These are phyloP conservation scores for Spisula subtruncata DNA, from an alignment of 2,888 invertebrate genomes.

Conservation along the genomic window DNA sequence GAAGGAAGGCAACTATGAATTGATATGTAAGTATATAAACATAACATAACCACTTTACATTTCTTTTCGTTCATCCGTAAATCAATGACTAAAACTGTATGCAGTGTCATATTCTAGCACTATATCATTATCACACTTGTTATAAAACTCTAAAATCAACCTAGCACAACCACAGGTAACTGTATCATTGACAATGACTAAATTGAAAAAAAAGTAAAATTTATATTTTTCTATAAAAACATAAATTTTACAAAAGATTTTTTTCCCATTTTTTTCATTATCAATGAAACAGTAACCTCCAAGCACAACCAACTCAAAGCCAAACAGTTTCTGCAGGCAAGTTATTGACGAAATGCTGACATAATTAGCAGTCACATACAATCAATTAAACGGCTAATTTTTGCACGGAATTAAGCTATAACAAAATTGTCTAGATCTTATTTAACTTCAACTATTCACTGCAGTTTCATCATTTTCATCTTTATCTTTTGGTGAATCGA, in stretches of 20 bases:
- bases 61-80: too few relatives aligned
- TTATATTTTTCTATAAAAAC: too few relatives aligned
- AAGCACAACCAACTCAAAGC: not conserved
- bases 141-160: not conserved
- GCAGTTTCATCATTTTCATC: slow-evolving; percentile 60
- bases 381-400: not conserved
- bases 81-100: too few relatives aligned
- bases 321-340: not conserved
- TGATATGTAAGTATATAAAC: too few relatives aligned
- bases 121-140: not conserved
- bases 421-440: not conserved
- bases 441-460: not conserved
- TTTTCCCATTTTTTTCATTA: too few relatives aligned
- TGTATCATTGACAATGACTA: too few relatives aligned
- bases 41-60: too few relatives aligned
- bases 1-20: too few relatives aligned
- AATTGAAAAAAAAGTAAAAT: too few relatives aligned
- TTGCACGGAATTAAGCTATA: slow-evolving; percentile 11
- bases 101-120: not conserved
- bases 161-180: too few relatives aligned
- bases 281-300: too few relatives aligned
- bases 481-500: slow-evolving; percentile 72
- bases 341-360: not conserved
- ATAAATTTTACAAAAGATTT: too few relatives aligned
- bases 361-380: not conserved